Base-by-base conservation (phyloP, 2,888 invertebrate species). In the Dioctria rufipes region DNA sequence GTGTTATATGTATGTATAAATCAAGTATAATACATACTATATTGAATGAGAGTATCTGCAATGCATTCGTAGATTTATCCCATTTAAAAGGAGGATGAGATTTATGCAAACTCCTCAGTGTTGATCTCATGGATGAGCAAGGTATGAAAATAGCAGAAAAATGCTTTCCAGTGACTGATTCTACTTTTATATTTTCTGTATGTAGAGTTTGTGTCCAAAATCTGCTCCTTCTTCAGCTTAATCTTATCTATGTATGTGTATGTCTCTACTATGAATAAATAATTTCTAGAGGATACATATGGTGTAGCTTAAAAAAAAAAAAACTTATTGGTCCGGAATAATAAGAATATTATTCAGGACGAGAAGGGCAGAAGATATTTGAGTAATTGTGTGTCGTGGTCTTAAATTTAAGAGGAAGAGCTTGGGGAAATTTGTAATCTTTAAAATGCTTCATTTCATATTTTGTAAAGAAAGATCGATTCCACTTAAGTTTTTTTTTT, bases 41-140 rank as follows among this genome's bases (percentile, higher is more conserved):
- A 25, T 25, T 25, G 25, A 25, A 25, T 25, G 25, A 2, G 25
- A 25, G 25, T 25, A 25, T 25, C 25, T 43, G 43, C 11, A 42
- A 13, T 67, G 13, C 67, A 67, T 42, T 43, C 67, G 46, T 67
- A 43, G 42, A 67, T 25, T 67, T 42, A 13, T 42, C 46, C 49
- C 5, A 46, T 25, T 25, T 9, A 9, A 69, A 69, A 69, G 51
- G 69, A 37, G 69, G 37, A 37, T 42, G 69, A 51, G 51, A 25
- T 9, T 39, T 49, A 69, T 51, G 51, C 37, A 43, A 69, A 69
- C 49, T 49, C 51, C 40, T 51, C 40, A 5, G 51, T 51, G 42
- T 69, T 69, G 49, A 39, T 69, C 51, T 51, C n/a, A 11, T 51
- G 69, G 69, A 69, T 69, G 69, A 69, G 51, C 49, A 69, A 69